Evolutionary conservation across 1,140 invertebrate genomes (phyloP), one percentile per base, ranked within the genome.

Genomic region (Apocrypta bakeri): DNA sequence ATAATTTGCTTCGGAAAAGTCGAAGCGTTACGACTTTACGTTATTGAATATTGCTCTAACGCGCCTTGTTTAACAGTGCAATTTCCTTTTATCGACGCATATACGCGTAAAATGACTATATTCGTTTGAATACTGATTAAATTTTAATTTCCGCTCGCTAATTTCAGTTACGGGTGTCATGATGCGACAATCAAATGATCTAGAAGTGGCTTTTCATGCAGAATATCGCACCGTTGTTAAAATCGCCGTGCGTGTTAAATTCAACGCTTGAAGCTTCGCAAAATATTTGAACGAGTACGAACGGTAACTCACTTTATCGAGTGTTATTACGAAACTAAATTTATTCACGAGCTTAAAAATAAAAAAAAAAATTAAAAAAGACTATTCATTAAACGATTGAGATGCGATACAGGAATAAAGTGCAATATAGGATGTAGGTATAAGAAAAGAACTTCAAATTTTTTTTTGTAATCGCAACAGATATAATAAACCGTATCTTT

Each of bases 401-500:
- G n/a, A n/a, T n/a, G n/a, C n/a, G n/a, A n/a, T n/a, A n/a, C 33
- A 31, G 25, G 2, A 56, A 61, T 56, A 24, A 61, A 63, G n/a
- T 64, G 37, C 14, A 33, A 14, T 24, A 40, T 24, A 24, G 68
- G 84, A 40, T 29, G 69, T 14, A 31, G 72, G 79, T 61, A 76
- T 42, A 71, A 85, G 77, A 64, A 72, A 83, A 86, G 64, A 80
- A 17, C n/a, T 71, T 8, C 37, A 77, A n/a, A 40, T 66, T 29
- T 48, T 66, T 79, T 72, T 81, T 88, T 87, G 83, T 90, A 90
- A 90, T 90, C 89, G 88, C 89, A 90, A 90, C 90, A 90, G 88
- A 90, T 90, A 90, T 90, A 90, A 91, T 91, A 90, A 90, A 90
- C 69, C 85, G 89, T 90, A 91, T 90, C 84, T 90, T 90, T 89